Conservation (phyloP, 2,888 invertebrate species). For the Tipula lateralis region DNA sequence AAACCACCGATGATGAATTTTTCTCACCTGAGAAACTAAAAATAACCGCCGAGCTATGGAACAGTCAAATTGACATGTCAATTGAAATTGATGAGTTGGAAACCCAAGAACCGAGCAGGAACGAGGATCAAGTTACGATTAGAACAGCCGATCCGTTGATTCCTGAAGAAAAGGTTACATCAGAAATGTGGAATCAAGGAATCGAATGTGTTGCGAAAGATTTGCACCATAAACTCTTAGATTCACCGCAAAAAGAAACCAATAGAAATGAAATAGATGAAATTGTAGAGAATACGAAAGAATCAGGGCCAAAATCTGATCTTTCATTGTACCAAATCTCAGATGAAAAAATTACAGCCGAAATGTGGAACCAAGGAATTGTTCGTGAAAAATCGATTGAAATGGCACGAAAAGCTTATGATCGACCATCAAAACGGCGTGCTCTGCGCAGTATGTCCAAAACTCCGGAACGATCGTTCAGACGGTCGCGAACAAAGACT, state of each 20-base stretch:
- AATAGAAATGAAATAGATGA: background rate
- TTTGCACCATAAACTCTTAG: too few species aligned
- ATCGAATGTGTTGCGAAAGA: background rate
- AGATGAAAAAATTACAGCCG: background rate
- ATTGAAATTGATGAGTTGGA: background rate
- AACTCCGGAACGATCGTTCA: constrained; percentile 32
- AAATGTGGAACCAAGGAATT: background rate
- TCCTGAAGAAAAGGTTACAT: background rate
- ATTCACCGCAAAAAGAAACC: background rate
- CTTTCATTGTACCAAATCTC: background rate
- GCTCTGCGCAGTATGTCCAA: constrained; percentile 32
- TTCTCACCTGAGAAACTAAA: constrained; percentile 31
- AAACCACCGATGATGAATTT: constrained; percentile 29
- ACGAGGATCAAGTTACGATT: background rate
- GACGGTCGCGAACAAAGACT: background rate
- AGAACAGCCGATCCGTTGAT: background rate
- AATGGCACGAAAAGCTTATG: background rate
- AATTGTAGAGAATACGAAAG: background rate
- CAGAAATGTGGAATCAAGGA: constrained; percentile 20
- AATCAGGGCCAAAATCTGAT: background rate
- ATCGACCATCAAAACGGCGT: background rate
- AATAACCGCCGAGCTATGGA: background rate
- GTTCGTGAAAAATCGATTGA: background rate
- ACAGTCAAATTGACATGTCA: background rate
- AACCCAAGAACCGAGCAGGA: background rate